Conservation (phyloP, 1,140 invertebrate species). For the Tetranychus cinnabarinus region DNA sequence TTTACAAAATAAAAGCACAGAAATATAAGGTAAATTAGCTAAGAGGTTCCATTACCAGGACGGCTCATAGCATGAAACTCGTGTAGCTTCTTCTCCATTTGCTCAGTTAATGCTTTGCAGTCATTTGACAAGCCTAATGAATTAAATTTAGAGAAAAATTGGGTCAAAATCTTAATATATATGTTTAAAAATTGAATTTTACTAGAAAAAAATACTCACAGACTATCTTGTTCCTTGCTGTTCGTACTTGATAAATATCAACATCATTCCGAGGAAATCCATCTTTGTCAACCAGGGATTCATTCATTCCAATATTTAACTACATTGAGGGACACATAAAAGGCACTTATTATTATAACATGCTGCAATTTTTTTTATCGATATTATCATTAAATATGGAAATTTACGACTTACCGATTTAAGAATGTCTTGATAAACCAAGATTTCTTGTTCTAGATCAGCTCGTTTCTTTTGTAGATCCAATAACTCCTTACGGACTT, state of each 20-base stretch:
- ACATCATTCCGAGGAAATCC: conserved; percentile 69
- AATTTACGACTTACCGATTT: background rate
- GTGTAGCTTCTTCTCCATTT: conserved; percentile 50
- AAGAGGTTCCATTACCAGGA: background rate
- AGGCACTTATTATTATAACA: no score
- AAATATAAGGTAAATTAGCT: no score
- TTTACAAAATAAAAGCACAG: no score
- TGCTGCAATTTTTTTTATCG: no score
- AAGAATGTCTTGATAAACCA: conserved; percentile 1
- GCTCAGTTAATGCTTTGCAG: conserved; percentile 53
- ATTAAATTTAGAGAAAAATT: background rate
- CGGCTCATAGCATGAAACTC: conserved; percentile 22
- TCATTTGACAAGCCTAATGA: conserved; percentile 33
- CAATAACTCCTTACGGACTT: conserved; percentile 3
- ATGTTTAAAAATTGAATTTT: background rate
- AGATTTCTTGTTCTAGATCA: conserved; percentile 6
- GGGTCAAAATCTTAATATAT: background rate
- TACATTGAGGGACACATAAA: conserved; percentile 16
- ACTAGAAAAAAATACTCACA: conserved; percentile 32
- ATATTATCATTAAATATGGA: background rate
- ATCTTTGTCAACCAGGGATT: conserved; percentile 55
- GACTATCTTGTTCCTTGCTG: conserved; percentile 61
- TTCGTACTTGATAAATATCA: conserved; percentile 67
- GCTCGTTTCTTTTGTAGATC: conserved; percentile 1
- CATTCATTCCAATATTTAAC: conserved; percentile 63